These are phyloP conservation scores for Camponotus vicinus DNA, from an alignment of 1,140 invertebrate species.

Conservation along the genomic window DNA sequence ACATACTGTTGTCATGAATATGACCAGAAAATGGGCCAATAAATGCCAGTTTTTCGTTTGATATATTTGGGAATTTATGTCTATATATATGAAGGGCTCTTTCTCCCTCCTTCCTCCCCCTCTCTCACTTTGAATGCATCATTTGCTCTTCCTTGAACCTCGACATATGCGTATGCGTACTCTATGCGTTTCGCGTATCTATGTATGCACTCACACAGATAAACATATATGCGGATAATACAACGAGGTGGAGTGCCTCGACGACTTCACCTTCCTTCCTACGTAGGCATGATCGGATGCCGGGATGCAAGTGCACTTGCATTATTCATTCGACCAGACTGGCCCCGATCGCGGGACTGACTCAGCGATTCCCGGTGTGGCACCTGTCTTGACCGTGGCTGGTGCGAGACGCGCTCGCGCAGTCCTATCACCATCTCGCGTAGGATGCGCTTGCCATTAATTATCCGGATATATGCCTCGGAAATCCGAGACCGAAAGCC, in stretches of 20 bases:
- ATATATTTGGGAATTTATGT: conserved; percentile 16
- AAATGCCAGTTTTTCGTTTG: conserved; percentile 63
- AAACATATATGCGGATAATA: conserved; percentile 5
- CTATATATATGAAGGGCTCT: not conserved
- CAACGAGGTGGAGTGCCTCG: not conserved
- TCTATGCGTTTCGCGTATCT: not conserved
- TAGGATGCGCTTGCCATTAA: conserved; percentile 63
- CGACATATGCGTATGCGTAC: not conserved
- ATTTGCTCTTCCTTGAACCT: not conserved
- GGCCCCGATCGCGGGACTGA: conserved; percentile 4
- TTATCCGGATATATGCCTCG: conserved; percentile 56
- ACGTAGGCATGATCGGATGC: conserved; percentile 2
- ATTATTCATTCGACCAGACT: conserved; percentile 65
- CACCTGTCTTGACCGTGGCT: conserved; percentile 60
- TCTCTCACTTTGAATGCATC: not conserved
- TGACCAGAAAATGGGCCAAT: conserved; percentile 64
- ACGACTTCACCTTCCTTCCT: conserved; percentile 29
- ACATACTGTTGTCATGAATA: conserved; percentile 64
- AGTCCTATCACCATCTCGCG: conserved; percentile 39
- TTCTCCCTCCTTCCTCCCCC: not conserved
- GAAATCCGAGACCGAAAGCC: conserved; percentile 55
- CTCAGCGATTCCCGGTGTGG: conserved; percentile 44
- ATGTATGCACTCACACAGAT: not conserved
- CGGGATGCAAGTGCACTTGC: conserved; percentile 19
- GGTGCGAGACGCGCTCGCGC: conserved; percentile 29